Percentiles rank a stretch among this genome's conserved stretches.
phyloP scores from a whole-genome alignment of 2,113 vertebrate species.

The Dipodomys ordii region DNA sequence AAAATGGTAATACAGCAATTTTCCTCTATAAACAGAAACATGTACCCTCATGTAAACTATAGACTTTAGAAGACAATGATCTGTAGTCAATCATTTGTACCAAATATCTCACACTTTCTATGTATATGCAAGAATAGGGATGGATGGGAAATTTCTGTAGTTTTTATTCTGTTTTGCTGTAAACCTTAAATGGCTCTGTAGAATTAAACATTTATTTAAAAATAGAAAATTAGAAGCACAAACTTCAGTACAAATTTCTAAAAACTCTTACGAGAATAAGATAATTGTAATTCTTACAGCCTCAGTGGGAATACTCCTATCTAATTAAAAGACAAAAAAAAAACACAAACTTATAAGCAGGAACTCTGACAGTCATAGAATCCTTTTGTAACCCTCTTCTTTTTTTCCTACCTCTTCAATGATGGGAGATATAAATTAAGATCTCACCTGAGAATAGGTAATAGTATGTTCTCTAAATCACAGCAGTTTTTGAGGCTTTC shows the following conservation, averaged over 20 bases:
- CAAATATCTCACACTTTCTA: neutral
- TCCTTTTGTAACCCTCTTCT: neutral
- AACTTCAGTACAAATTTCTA: neutral
- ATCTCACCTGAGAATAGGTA: neutral
- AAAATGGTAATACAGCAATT: neutral
- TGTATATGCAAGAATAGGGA: fast-evolving
- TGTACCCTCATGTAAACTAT: neutral
- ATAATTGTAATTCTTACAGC: neutral
- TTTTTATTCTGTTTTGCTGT: neutral
- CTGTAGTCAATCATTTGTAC: neutral
- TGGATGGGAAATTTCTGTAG: neutral
- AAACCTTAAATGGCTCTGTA: neutral
- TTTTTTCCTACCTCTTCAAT: neutral
- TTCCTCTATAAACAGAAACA: neutral
- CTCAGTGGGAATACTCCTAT: neutral
- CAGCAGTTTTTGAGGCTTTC: neutral
- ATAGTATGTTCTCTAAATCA: neutral
- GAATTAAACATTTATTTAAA: neutral
- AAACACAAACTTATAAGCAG: neutral
- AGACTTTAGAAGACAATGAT: neutral
- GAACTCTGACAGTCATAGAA: neutral
- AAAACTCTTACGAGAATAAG: neutral
- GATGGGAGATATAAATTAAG: neutral
- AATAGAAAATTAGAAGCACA: neutral
- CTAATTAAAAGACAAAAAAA: neutral